Evolutionary conservation across 1,140 invertebrate species (phyloP).

Genomic region (Epicauta chinensis): DNA sequence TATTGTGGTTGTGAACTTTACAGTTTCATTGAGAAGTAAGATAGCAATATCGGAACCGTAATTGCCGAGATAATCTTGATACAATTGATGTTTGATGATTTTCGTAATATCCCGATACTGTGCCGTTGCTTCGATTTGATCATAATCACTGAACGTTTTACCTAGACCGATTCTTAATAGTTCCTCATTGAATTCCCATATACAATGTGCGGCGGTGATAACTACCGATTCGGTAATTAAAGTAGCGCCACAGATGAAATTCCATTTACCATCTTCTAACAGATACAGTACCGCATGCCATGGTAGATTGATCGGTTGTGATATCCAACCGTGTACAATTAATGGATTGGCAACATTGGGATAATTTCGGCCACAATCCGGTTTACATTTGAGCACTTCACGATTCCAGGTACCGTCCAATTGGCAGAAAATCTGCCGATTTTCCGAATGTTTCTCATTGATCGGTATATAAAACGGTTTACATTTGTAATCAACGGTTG

Average conservation of each 20-base stretch:
- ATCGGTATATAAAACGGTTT: constrained; percentile 33
- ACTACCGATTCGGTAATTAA: constrained; percentile 41
- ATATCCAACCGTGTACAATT: constrained; percentile 40
- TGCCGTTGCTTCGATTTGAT: constrained; percentile 28
- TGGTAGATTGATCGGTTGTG: constrained; percentile 28
- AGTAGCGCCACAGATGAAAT: constrained; percentile 44
- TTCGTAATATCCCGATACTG: constrained; percentile 36
- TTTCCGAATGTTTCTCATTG: constrained; percentile 25
- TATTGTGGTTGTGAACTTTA: constrained; percentile 31
- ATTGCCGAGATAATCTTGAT: constrained; percentile 44
- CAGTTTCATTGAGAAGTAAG: constrained; percentile 36
- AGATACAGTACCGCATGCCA: constrained; percentile 44
- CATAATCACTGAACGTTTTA: constrained; percentile 39
- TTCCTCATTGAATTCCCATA: constrained; percentile 39
- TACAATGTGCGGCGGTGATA: constrained; percentile 45
- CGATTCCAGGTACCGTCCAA: constrained; percentile 43
- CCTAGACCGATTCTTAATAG: constrained; percentile 39
- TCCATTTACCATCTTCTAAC: constrained; percentile 38
- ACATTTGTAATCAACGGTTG: constrained; percentile 37
- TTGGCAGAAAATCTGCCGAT: constrained; percentile 35
- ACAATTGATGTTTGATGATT: constrained; percentile 39
- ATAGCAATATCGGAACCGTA: constrained; percentile 47
- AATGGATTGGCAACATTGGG: constrained; percentile 28
- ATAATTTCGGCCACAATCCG: constrained; percentile 20
- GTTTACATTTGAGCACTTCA: constrained; percentile 36